Percentiles rank a stretch among this genome's conserved stretches.
These are phyloP conservation scores for Eledone cirrhosa DNA, from an alignment of 2,888 invertebrate species.

Conservation along the genomic window DNA sequence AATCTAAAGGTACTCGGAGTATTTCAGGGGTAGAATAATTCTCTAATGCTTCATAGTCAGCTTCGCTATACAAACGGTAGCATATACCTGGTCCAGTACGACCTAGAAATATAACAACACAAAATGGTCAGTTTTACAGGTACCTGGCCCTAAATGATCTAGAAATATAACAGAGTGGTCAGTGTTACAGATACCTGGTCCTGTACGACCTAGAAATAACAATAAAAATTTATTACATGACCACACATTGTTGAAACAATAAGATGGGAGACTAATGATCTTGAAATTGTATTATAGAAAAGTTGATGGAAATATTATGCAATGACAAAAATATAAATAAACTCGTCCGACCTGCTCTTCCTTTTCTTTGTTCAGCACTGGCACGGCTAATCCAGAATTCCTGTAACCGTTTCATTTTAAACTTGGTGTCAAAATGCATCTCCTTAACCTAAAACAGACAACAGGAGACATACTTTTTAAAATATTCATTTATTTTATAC, in stretches of 20 bases:
- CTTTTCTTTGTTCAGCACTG: conserved; percentile 95
- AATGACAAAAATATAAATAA: too few relatives aligned
- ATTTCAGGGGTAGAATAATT: conserved; percentile 92
- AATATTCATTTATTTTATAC: too few relatives aligned
- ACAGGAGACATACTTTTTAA: background rate
- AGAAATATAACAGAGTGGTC: too few relatives aligned
- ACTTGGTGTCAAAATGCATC: conserved; percentile 92
- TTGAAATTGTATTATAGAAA: too few relatives aligned
- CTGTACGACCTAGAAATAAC: too few relatives aligned
- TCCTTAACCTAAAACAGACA: conserved; percentile 74
- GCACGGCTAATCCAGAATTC: conserved; percentile 98
- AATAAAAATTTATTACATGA: too few relatives aligned
- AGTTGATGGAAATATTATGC: too few relatives aligned
- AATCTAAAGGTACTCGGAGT: conserved; percentile 91
- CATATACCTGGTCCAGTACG: conserved; percentile 89
- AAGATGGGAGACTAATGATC: too few relatives aligned
- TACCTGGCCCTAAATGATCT: too few relatives aligned
- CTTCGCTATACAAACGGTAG: conserved; percentile 80
- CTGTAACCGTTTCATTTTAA: conserved; percentile 84
- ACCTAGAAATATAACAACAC: conserved; percentile 49
- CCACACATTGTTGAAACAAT: too few relatives aligned
- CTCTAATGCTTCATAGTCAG: conserved; percentile 81
- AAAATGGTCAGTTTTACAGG: too few relatives aligned
- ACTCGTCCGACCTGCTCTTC: conserved; percentile 76
- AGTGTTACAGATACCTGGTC: too few relatives aligned